These are phyloP conservation scores for Acropternis orthonyx DNA, from an alignment of 2,797 vertebrate species.

Conservation along the genomic window DNA sequence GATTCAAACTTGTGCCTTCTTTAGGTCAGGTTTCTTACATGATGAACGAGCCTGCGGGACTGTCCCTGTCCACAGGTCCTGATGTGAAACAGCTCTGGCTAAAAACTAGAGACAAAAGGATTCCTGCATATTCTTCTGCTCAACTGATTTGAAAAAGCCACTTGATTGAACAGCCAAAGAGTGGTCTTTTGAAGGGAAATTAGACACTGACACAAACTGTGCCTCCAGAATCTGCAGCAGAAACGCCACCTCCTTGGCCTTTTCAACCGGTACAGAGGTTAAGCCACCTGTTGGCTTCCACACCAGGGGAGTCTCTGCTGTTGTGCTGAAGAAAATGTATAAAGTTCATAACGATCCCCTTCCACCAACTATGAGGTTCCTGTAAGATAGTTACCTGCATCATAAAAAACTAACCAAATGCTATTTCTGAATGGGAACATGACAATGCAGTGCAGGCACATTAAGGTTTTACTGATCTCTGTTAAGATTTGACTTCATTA, in stretches of 20 bases:
- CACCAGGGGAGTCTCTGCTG: neutral
- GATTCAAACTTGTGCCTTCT: neutral
- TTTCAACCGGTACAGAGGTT: neutral
- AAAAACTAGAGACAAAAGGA: neutral
- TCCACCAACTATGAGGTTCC: neutral
- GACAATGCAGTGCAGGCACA: neutral
- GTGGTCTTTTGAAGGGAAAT: neutral
- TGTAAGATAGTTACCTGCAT: neutral
- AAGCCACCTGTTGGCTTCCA: neutral
- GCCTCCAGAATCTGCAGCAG: neutral
- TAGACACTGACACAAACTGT: fast-evolving
- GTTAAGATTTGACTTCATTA: neutral
- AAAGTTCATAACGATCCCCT: neutral
- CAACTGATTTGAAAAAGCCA: neutral
- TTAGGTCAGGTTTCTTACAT: neutral
- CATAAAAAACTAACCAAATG: neutral
- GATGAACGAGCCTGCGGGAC: neutral
- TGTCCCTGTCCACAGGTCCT: neutral
- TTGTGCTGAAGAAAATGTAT: neutral
- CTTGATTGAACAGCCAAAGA: neutral
- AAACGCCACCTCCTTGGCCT: neutral
- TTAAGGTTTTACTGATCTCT: neutral
- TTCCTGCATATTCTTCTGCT: neutral
- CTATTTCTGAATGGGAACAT: neutral
- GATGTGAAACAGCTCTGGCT: neutral